phyloP scores from a whole-genome alignment of 2,797 vertebrate species.

The Labeo calbasu region DNA sequence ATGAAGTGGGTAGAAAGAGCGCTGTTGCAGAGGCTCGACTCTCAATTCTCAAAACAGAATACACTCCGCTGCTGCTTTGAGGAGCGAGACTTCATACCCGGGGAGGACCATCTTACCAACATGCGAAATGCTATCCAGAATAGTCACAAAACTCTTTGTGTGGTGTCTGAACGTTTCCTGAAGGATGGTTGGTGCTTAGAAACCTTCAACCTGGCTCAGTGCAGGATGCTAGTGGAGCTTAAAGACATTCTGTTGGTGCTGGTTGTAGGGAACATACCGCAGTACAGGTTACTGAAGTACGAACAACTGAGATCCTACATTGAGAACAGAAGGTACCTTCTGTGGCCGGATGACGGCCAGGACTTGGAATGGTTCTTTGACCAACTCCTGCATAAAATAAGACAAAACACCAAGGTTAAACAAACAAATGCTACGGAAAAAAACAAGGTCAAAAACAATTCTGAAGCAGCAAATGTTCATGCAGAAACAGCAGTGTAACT shows the following conservation, averaged over 20 bases:
- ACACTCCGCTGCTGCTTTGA: slow-evolving; percentile 87
- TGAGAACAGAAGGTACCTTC: slow-evolving; percentile 78
- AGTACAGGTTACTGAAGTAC: slow-evolving; percentile 82
- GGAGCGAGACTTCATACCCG: slow-evolving; percentile 89
- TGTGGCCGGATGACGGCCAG: slow-evolving; percentile 89
- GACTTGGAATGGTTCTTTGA: slow-evolving; percentile 87
- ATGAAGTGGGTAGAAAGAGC: slow-evolving; percentile 87
- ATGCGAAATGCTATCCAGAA: slow-evolving; percentile 86
- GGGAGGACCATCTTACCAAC: slow-evolving; percentile 85
- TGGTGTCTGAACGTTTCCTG: slow-evolving; percentile 89
- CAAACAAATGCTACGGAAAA: slow-evolving; percentile 40
- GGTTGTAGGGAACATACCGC: slow-evolving; percentile 83
- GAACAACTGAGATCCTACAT: slow-evolving; percentile 79
- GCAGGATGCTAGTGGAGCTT: slow-evolving; percentile 80
- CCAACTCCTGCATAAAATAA: slow-evolving; percentile 77
- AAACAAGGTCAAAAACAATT: slow-evolving; percentile 26
- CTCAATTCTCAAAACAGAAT: slow-evolving; percentile 83
- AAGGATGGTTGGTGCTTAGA: slow-evolving; percentile 92
- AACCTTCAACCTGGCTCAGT: slow-evolving; percentile 85
- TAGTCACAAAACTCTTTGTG: slow-evolving; percentile 85
- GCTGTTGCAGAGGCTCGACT: slow-evolving; percentile 83
- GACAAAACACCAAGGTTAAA: slow-evolving; percentile 72
- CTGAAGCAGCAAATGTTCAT: background rate
- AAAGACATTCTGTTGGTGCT: slow-evolving; percentile 82
- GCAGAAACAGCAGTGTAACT: slow-evolving; percentile 45